Evolutionary conservation across 2,888 invertebrate genomes (phyloP), one percentile per base, ranked within the genome.

Genomic region (Scaeva pyrastri): DNA sequence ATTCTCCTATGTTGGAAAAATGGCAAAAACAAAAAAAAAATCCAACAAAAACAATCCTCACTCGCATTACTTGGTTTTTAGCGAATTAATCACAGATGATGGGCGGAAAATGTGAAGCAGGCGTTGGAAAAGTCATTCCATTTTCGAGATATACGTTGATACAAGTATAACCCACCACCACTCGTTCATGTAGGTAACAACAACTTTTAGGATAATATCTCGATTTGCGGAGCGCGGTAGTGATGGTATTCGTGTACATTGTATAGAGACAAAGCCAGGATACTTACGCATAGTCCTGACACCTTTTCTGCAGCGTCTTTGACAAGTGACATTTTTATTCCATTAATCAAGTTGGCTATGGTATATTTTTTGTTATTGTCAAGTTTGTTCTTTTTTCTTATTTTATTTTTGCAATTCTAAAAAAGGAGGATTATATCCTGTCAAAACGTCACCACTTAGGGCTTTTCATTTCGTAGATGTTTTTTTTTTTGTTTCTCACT

Each of bases 281-380:
- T 23, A 14, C 2, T n/a, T 8, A 31, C n/a, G 3, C 6, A 36
- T 43, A 21, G 3, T 62, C 4, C 7, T 4, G 14, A 36, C 41
- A 26, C 55, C 19, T 45, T 31, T 56, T n/a, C 39, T 50, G 43
- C 56, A 56, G 14, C 55, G 72, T 74, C 75, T 70, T 55, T 85
- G 80, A 81, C 72, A 85, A 77, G 52, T 85, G 85, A 85, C 76
- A 81, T 68, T 81, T 81, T 80, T 76, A 48, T 76, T 36, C 62
- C 85, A 85, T 85, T 85, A 81, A 81, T 81, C 80, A 85, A 56
- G 80, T 56, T n/a, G 62, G 52, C 70, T 70, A 79, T 58, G 72
- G 5, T 14, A 11, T 16, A 16, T 16, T 14, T 41, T 43, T 43
- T 62, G 10, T 62, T 16, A 26, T 31, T 11, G n/a, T 2, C 23